Evolutionary conservation across 2,797 vertebrate species (phyloP).

Genomic region (Eulemur rubriventer): DNA sequence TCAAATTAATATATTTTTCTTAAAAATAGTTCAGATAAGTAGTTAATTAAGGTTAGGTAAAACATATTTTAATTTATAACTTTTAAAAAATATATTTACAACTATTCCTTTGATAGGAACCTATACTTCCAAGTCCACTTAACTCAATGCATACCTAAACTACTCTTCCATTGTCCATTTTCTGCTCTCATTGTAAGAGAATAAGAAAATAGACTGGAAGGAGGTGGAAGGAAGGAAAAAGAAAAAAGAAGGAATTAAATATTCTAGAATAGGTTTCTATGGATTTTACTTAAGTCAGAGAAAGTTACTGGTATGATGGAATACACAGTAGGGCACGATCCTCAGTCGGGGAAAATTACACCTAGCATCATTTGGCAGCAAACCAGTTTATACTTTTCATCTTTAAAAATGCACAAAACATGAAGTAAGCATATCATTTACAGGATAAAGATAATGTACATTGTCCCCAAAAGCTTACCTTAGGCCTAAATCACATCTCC

Average conservation of each 20-base stretch:
- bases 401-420: neutral
- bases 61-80: neutral
- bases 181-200: neutral
- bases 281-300: neutral
- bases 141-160: neutral
- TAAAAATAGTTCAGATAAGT: slow-evolving; percentile 21
- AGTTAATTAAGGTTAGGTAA: slow-evolving; percentile 33
- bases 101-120: neutral
- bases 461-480: neutral
- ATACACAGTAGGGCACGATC: neutral
- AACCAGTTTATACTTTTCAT: neutral
- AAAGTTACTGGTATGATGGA: neutral
- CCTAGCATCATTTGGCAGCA: neutral
- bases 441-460: neutral
- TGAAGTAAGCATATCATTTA: neutral
- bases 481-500: neutral
- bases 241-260: neutral
- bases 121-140: neutral
- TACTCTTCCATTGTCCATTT: neutral
- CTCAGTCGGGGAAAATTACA: neutral
- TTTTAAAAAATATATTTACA: neutral
- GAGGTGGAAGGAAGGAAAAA: neutral
- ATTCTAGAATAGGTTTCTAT: neutral
- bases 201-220: neutral
- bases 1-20: neutral